These are phyloP conservation scores for Pluvialis apricaria DNA, from an alignment of 2,113 vertebrate genomes.

Conservation along the genomic window DNA sequence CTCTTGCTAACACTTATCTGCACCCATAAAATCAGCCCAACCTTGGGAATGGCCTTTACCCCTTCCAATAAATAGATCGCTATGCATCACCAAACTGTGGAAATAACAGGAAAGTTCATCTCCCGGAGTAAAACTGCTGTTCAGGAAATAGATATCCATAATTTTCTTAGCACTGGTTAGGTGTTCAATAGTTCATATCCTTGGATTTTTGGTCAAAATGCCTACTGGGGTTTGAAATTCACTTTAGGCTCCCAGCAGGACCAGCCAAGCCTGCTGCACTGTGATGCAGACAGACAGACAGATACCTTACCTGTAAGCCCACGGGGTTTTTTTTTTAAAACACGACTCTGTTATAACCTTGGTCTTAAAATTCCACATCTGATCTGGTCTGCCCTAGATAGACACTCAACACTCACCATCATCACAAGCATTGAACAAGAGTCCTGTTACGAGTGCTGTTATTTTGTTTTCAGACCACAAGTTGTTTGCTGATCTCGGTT, in stretches of 20 bases:
- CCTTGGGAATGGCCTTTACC: background rate
- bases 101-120: background rate
- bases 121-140: background rate
- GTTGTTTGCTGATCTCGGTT: background rate
- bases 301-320: background rate
- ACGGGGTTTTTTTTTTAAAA: background rate
- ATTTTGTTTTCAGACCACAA: background rate
- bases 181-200: background rate
- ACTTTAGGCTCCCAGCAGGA: background rate
- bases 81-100: background rate
- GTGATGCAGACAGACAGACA: background rate
- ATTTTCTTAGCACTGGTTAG: background rate
- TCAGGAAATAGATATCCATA: background rate
- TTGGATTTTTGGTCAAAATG: background rate
- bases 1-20: background rate
- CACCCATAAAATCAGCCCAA: background rate
- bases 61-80: background rate
- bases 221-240: background rate
- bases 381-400: background rate
- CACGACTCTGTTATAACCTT: background rate
- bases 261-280: background rate
- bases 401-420: background rate
- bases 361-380: background rate
- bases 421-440: fast-evolving
- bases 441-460: background rate